Evolutionary conservation across 2,888 invertebrate species (phyloP).

Genomic region (Linnaemya tessellans): DNA sequence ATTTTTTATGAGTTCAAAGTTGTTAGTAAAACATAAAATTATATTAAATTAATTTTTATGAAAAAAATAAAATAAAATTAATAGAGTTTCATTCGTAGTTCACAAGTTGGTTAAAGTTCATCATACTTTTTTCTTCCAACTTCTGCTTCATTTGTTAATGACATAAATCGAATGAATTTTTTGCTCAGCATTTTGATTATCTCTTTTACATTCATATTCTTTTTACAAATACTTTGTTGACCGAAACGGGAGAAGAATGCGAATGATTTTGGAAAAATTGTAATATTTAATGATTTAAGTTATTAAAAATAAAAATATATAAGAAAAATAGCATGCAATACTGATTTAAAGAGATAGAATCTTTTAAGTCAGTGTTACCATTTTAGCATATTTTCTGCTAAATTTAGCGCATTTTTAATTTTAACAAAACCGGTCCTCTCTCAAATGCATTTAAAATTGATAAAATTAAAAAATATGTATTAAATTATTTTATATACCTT

Average conservation of each 20-base stretch:
- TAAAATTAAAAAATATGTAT: too few species aligned
- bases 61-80: slow-evolving; percentile 29
- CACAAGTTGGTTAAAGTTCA: slow-evolving; percentile 17
- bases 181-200: slow-evolving; percentile 25
- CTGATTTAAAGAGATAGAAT: too few species aligned
- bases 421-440: too few species aligned
- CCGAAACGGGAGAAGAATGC: slow-evolving; percentile 7
- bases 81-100: slow-evolving; percentile 44
- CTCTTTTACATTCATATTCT: background rate
- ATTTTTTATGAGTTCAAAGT: slow-evolving; percentile 5
- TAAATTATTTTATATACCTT: too few species aligned
- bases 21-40: slow-evolving; percentile 41
- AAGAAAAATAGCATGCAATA: too few species aligned
- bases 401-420: too few species aligned
- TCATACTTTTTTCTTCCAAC: slow-evolving; percentile 2
- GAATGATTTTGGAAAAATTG: background rate
- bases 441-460: too few species aligned
- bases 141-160: slow-evolving; percentile 58
- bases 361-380: too few species aligned
- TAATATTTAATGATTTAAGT: too few species aligned
- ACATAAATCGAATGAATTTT: slow-evolving; percentile 61
- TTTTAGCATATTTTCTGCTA: too few species aligned
- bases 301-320: too few species aligned
- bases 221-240: background rate
- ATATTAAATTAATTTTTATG: slow-evolving; percentile 47